These are phyloP conservation scores for Cryptotis parvus DNA, from an alignment of 2,113 vertebrate genomes.

Conservation along the genomic window DNA sequence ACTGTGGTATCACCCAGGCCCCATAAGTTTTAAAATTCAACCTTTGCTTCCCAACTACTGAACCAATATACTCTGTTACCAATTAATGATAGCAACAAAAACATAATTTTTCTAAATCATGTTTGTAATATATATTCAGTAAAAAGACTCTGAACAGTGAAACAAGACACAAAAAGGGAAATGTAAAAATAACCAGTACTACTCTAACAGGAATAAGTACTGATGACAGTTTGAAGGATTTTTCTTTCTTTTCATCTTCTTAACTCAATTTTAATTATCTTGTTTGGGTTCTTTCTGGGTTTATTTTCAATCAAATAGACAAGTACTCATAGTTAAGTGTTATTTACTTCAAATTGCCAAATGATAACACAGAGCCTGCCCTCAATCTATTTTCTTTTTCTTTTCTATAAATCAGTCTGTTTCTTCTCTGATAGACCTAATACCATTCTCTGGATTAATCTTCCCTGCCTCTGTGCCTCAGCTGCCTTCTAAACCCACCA, in stretches of 20 bases:
- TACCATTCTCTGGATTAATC: background rate
- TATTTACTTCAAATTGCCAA: constrained; percentile 13
- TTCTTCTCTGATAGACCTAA: background rate
- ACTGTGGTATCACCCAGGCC: too few relatives aligned
- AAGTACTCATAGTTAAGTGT: background rate
- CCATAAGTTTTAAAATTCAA: background rate
- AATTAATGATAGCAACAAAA: background rate
- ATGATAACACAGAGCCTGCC: background rate
- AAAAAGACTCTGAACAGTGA: background rate
- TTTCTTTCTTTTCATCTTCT: background rate
- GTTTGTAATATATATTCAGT: background rate
- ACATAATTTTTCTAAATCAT: background rate
- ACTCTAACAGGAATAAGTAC: background rate
- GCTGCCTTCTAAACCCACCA: background rate
- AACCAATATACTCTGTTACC: background rate
- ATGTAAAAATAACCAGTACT: background rate
- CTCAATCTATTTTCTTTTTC: background rate
- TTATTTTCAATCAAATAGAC: constrained; percentile 15
- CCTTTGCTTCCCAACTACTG: background rate
- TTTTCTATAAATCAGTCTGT: background rate
- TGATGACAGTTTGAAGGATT: constrained; percentile 3
- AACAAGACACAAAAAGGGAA: background rate
- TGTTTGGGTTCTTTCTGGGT: background rate
- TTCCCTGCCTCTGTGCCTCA: background rate
- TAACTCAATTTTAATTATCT: background rate